phyloP scores from a whole-genome alignment of 2,888 invertebrate species.

The Pyrrhia umbra region DNA sequence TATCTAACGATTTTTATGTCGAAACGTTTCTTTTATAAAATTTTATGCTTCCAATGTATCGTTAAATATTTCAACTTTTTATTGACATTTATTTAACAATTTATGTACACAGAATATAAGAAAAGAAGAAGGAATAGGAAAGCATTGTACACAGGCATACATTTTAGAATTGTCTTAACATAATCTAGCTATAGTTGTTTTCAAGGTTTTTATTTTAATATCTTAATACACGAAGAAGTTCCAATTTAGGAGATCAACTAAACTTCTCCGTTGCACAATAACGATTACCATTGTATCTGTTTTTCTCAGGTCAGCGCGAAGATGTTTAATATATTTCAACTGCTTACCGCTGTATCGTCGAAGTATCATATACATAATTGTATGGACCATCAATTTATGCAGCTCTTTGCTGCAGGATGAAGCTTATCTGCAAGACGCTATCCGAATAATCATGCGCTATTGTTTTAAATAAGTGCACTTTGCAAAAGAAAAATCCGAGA shows the following conservation, averaged over 20 bases:
- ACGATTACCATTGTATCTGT: not conserved
- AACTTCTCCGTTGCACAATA: not conserved
- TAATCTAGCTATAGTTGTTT: conserved; percentile 1
- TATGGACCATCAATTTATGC: conserved; percentile 43
- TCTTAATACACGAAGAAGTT: conserved; percentile 1
- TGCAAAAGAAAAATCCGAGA: conserved; percentile 22
- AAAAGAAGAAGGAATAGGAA: no score
- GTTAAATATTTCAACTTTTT: no score
- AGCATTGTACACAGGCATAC: no score
- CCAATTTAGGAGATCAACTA: not conserved
- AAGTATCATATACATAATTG: conserved; percentile 57
- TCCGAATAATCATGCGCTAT: conserved; percentile 49
- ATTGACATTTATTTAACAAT: no score
- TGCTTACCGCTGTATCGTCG: conserved; percentile 23
- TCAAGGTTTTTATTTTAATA: not conserved
- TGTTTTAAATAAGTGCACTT: conserved; percentile 61
- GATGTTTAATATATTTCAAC: conserved; percentile 20
- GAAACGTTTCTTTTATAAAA: no score
- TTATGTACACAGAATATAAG: no score
- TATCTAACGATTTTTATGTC: not conserved
- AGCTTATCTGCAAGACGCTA: conserved; percentile 40
- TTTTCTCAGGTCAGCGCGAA: conserved; percentile 16
- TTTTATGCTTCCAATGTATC: not conserved
- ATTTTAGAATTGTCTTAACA: not conserved
- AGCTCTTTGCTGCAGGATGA: conserved; percentile 25